Conservation (phyloP, 2,113 vertebrate genomes). For the Brachypteracias leptosomus region DNA sequence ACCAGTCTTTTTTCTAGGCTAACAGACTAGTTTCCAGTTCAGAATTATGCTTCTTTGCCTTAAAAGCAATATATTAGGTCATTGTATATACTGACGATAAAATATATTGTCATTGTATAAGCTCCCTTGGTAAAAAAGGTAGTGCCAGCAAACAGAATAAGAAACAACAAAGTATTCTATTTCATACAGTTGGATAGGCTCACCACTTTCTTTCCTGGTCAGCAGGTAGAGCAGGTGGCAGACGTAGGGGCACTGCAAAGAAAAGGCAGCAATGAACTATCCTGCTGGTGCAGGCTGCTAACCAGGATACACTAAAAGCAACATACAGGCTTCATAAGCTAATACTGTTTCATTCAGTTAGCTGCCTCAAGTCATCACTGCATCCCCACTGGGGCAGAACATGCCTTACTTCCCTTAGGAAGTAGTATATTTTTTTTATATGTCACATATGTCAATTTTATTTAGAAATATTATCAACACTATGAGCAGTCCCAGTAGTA, state of each 20-base stretch:
- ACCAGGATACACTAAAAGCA: neutral
- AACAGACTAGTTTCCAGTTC: neutral
- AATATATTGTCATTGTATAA: neutral
- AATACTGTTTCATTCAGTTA: neutral
- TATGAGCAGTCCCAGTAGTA: neutral
- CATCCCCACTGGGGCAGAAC: neutral
- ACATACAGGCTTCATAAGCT: neutral
- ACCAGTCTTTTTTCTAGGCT: neutral
- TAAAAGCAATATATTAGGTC: neutral
- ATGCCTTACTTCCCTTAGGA: neutral
- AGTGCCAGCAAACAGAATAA: neutral
- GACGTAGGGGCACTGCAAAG: constrained; percentile 85
- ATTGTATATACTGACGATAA: too few relatives aligned
- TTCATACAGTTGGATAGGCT: constrained; percentile 35
- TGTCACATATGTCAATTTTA: neutral
- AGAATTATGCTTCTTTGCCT: neutral
- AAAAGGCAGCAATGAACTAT: constrained; percentile 15
- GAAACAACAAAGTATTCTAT: neutral
- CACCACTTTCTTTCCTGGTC: constrained; percentile 88
- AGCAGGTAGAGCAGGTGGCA: constrained; percentile 91
- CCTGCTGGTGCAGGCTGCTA: neutral
- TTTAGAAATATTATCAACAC: neutral
- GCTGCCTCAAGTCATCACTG: neutral
- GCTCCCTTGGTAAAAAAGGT: neutral
- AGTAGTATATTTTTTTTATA: neutral